A percentile compares a stretch with the other conserved stretches of the same genome.
These are phyloP conservation scores for Ommatoiulus sabulosus DNA, from an alignment of 2,888 invertebrate genomes.

Conservation along the genomic window DNA sequence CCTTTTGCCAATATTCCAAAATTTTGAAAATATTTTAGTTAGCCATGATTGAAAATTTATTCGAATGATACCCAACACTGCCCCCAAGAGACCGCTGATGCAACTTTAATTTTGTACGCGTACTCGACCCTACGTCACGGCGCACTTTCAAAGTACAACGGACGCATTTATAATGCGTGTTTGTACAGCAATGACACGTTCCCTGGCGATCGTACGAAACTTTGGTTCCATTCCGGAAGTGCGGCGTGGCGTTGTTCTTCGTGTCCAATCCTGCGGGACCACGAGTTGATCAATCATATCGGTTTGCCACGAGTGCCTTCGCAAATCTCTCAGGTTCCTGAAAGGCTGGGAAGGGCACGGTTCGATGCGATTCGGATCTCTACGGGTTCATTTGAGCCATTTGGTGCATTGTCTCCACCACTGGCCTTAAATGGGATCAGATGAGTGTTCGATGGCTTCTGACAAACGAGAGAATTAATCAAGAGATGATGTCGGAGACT, in stretches of 20 bases:
- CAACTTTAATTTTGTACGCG: not conserved
- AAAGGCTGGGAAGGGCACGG: not conserved
- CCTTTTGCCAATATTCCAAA: too few species aligned
- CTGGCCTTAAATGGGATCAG: not conserved
- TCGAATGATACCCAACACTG: too few species aligned
- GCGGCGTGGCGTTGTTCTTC: not conserved
- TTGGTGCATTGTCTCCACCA: constrained; percentile 1
- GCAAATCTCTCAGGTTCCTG: not conserved
- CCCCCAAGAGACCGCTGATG: not conserved
- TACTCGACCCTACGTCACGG: not conserved
- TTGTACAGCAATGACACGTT: not conserved
- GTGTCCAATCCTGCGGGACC: not conserved
- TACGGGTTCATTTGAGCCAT: not conserved
- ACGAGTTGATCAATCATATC: not conserved
- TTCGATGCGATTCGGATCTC: not conserved
- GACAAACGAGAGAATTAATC: constrained; percentile 27
- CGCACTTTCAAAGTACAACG: not conserved
- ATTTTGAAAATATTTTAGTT: too few species aligned
- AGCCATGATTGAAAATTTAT: too few species aligned
- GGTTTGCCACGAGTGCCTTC: not conserved
- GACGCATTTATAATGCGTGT: not conserved
- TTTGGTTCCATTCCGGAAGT: not conserved
- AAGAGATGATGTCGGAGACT: not conserved
- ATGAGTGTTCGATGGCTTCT: not conserved
- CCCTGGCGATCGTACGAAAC: not conserved